Evolutionary conservation across 1,140 invertebrate genomes (phyloP).

Genomic region (Chionoecetes opilio): DNA sequence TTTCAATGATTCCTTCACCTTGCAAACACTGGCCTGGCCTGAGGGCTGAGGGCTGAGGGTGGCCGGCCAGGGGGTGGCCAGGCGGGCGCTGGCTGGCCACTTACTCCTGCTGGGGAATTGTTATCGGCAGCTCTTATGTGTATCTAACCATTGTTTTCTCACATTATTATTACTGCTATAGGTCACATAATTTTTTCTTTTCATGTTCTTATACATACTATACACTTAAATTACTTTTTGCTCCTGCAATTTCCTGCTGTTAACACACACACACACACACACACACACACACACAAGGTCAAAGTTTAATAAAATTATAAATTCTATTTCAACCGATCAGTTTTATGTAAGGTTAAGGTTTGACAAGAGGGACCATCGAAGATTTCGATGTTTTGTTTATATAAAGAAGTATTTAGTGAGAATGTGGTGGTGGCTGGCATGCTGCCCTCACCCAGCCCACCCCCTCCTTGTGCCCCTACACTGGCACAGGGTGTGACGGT

Average conservation of each 20-base stretch:
- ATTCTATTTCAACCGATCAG: neutral
- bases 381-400: conserved; percentile 72
- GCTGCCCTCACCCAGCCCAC: neutral
- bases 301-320: neutral
- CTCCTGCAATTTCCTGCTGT: neutral
- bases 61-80: too few species aligned
- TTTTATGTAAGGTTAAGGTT: conserved; percentile 5
- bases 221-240: neutral
- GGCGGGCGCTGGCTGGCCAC: neutral
- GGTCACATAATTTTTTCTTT: neutral
- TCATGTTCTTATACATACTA: conserved; percentile 1
- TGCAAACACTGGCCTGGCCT: neutral
- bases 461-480: neutral
- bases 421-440: neutral
- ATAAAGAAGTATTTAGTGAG: conserved; percentile 48
- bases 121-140: neutral
- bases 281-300: neutral
- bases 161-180: conserved; percentile 1
- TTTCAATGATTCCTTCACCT: neutral
- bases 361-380: conserved; percentile 71
- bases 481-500: neutral
- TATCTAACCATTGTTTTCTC: neutral
- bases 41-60: too few species aligned
- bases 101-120: neutral
- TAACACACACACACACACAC: too few species aligned